Percentiles rank a stretch among this genome's conserved stretches.
phyloP scores from a whole-genome alignment of 1,140 invertebrate species.

The Leptestheria dahalacensis region DNA sequence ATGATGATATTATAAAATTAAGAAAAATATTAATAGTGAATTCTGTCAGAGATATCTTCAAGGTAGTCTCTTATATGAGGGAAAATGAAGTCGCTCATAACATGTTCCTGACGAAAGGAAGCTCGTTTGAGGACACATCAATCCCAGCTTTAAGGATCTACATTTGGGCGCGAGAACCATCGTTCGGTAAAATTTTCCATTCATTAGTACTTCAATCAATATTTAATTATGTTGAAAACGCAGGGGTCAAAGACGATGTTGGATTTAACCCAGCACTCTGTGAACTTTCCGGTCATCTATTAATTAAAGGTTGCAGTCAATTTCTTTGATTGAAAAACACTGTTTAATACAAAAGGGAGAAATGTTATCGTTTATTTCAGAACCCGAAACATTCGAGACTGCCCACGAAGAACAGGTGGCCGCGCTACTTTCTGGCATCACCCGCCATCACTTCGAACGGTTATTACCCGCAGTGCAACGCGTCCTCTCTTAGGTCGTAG shows the following conservation, averaged over 20 bases:
- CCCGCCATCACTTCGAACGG: neutral
- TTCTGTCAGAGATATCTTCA: conserved; percentile 26
- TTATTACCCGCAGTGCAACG: neutral
- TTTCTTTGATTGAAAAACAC: conserved; percentile 16
- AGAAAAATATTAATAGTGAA: conserved; percentile 6
- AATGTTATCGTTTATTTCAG: conserved; percentile 28
- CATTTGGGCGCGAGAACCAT: conserved; percentile 43
- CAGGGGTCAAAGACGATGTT: conserved; percentile 35
- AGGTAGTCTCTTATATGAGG: conserved; percentile 37
- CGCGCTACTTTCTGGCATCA: neutral
- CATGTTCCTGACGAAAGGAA: conserved; percentile 44
- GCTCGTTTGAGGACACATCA: conserved; percentile 17
- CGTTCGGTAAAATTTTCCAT: conserved; percentile 23
- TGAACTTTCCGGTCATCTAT: conserved; percentile 51
- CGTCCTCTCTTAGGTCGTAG: neutral
- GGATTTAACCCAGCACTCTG: conserved; percentile 43
- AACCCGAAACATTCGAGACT: conserved; percentile 28
- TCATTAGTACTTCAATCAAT: neutral
- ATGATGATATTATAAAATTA: neutral
- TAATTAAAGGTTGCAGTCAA: conserved; percentile 39
- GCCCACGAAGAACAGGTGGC: conserved; percentile 23
- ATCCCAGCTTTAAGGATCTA: conserved; percentile 35
- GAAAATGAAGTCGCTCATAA: conserved; percentile 46
- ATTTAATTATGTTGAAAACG: too few relatives aligned
- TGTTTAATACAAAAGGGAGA: conserved; percentile 1